Conservation (phyloP, 2,888 invertebrate genomes). For the Machimus atricapillus region DNA sequence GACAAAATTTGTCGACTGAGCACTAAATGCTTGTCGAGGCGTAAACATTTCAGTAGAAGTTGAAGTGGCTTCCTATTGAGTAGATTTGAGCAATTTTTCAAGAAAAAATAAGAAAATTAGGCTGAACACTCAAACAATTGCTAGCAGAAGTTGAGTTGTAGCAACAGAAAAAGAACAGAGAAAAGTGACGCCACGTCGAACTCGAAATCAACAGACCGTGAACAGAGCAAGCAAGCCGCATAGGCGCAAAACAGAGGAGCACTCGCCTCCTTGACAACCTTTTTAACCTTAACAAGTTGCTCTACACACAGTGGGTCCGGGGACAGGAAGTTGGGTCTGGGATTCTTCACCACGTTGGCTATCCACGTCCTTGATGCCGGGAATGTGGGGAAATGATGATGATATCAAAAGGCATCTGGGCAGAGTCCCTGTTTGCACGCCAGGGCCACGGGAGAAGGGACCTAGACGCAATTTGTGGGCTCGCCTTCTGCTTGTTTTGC, state of each 20-base stretch:
- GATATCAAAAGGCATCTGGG: not conserved
- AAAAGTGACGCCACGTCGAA: not conserved
- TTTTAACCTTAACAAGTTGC: not conserved
- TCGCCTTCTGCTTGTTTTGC: not conserved
- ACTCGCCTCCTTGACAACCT: not conserved
- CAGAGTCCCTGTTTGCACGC: not conserved
- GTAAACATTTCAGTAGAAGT: not conserved
- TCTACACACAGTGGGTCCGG: not conserved
- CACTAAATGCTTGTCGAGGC: not conserved
- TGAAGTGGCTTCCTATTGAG: not conserved
- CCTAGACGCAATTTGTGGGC: not conserved
- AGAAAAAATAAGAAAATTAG: not conserved
- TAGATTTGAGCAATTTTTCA: not conserved
- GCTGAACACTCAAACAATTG: not conserved
- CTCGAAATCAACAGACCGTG: not conserved
- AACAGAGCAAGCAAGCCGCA: not conserved
- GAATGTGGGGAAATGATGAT: not conserved
- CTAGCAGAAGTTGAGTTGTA: not conserved
- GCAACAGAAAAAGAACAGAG: not conserved
- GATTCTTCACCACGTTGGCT: not conserved
- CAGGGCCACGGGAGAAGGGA: not conserved
- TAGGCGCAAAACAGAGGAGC: not conserved
- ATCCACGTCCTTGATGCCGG: not conserved
- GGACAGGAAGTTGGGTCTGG: not conserved
- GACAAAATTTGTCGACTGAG: not conserved